Conservation (phyloP, 1,140 invertebrate species). For the Ectropis grisescens region DNA sequence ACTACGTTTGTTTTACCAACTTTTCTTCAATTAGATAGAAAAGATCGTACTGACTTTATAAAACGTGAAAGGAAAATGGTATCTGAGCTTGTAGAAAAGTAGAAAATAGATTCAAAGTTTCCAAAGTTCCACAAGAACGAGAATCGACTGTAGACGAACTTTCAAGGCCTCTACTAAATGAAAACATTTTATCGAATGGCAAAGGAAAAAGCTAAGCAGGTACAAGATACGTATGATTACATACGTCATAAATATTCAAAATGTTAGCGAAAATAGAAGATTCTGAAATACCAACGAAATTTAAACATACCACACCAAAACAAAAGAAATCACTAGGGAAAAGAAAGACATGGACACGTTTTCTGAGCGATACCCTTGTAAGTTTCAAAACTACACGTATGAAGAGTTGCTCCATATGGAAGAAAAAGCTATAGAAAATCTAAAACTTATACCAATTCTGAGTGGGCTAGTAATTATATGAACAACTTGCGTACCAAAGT, state of each 20-base stretch:
- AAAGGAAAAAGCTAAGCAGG: constrained; percentile 60
- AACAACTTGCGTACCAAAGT: constrained; percentile 42
- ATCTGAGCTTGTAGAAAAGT: constrained; percentile 47
- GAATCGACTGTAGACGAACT: constrained; percentile 42
- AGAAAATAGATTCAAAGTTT: constrained; percentile 43
- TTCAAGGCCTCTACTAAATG: constrained; percentile 53
- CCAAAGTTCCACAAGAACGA: constrained; percentile 28
- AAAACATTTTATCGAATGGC: constrained; percentile 69
- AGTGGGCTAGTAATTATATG: constrained; percentile 45
- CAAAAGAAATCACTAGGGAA: constrained; percentile 26
- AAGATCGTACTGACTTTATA: constrained; percentile 68
- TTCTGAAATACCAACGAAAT: constrained; percentile 19
- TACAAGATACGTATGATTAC: constrained; percentile 50
- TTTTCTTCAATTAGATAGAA: constrained; percentile 73
- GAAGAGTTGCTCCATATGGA: constrained; percentile 43
- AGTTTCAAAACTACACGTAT: constrained; percentile 47
- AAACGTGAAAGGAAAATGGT: constrained; percentile 61
- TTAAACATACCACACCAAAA: constrained; percentile 6
- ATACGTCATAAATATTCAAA: constrained; percentile 49
- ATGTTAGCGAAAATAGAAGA: constrained; percentile 34
- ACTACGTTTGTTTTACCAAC: constrained; percentile 71
- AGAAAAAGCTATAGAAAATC: constrained; percentile 29
- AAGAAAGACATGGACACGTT: constrained; percentile 52
- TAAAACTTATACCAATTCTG: constrained; percentile 33
- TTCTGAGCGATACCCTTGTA: constrained; percentile 38